Base-by-base conservation (phyloP, 2,797 vertebrate species). In the Acridotheres tristis region DNA sequence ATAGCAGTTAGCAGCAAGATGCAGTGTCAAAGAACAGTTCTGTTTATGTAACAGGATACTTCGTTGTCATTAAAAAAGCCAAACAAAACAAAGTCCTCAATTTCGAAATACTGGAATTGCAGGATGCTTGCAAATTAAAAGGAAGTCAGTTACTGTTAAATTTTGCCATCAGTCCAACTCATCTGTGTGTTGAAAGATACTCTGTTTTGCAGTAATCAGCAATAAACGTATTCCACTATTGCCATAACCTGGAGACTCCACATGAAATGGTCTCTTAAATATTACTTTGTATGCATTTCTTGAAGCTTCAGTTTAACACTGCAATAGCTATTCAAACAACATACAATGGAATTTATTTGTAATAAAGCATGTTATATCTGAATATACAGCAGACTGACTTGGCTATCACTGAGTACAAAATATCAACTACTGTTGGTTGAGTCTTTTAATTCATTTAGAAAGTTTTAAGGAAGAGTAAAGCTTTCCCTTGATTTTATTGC, bases 371-470 rank as follows among this genome's bases (percentile, higher is more conserved):
- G 36, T 72, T 66, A 45, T 86, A 71, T 51, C 57, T 59, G 45
- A 91, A 75, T 81, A 47, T 92, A 36, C 30, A 86, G 74, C 61
- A 91, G 78, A 22, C 48, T 91, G 73, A 87, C 63, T 93, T 93
- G 57, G 30, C 58, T 93, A 7, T 82, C 29, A 13, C 48, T 22
- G 65, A 85, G 66, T 66, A 61, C 45, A 68, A 79, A 88, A 15
- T 62, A 36, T 4, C 65, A 51, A 14, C 48, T 92, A 63, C 67
- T 89, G 42, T 48, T 65, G 15, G 36, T 88, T 68, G 34, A 76
- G 23, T 79, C 53, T 85, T 77, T 32, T 18, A 42, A 19, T 81
- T 96, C 57, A 34, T 92, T 94, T 57, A 84, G 74, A 83, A 87
- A 78, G 48, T 66, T 88, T 84, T 32, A 27, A 50, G 77, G 51